Base-by-base conservation (phyloP, 2,113 vertebrate species). In the Craseonycteris thonglongyai region DNA sequence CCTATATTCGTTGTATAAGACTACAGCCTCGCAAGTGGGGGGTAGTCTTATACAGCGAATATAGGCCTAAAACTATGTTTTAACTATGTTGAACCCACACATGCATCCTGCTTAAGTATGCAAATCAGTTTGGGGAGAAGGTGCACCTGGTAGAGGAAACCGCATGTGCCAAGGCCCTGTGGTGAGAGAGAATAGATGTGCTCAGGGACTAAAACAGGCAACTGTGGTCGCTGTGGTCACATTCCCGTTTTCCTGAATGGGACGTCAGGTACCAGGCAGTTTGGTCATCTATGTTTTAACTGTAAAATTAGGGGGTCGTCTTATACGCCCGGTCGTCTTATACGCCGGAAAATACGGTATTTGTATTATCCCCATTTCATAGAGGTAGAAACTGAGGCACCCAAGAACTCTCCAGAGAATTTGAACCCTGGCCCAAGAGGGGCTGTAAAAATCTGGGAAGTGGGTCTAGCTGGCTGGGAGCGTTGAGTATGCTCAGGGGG, bases 141-240 rank as follows among this genome's bases (percentile, higher is more conserved):
- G 3, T 26, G 15, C 12, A n/a, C 21, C 33, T 35, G 21, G 28
- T 16, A 5, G 65, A 10, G 65, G 45, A 42, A 38, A 13, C 0
- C 45, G 79, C 22, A n/a, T 3, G 28, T 79, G 83, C 88, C 78
- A 91, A 89, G 86, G 92, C 21, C 89, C 91, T 80, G 89, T 26
- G 91, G 95, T 16, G 1, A 19, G 72, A 69, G 30, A 3, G 28
- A 4, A 15, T 6, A 9, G 49, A 12, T 7, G 21, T 1, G 24
- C 9, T 58, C 11, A 35, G 81, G 56, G 61, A 40, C 49, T 21
- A 2, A 42, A 74, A n/a, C 63, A 49, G 54, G 71, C 47, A 26
- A 18, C 16, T 47, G 47, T 24, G 72, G 5, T 2, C 59, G 85
- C 74, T 35, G 18, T 40, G 59, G 47, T 18, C 16, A 38, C 33